These are phyloP conservation scores for Bos javanicus DNA, from an alignment of 2,113 vertebrate species.

Conservation along the genomic window DNA sequence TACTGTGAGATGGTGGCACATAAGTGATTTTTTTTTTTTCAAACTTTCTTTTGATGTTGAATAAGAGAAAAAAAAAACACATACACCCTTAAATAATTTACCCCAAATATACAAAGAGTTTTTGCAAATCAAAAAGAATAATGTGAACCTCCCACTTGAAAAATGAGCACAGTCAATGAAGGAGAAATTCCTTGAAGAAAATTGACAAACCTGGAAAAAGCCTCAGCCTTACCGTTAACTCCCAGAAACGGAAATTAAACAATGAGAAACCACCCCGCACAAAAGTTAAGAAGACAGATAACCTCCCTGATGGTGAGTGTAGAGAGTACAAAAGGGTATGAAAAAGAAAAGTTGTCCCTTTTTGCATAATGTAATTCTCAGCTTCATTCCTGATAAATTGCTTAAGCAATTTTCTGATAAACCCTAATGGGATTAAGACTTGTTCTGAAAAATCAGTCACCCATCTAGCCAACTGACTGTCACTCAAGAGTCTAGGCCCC, in stretches of 20 bases:
- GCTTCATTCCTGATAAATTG: conserved; percentile 49
- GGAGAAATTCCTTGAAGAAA: not conserved
- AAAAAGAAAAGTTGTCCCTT: not conserved
- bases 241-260: not conserved
- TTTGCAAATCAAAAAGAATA: conserved; percentile 12
- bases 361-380: conserved; percentile 26
- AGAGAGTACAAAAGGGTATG: not conserved
- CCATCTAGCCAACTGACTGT: conserved; percentile 10
- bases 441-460: conserved; percentile 41
- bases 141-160: not conserved
- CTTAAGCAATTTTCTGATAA: conserved; percentile 72
- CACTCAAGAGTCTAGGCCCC: not conserved
- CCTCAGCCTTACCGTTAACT: not conserved
- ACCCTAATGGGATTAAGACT: conserved; percentile 64
- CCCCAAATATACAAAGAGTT: not conserved
- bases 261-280: not conserved
- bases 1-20: not conserved
- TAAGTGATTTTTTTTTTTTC: not conserved
- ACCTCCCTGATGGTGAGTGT: not conserved
- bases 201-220: not conserved
- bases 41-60: not conserved
- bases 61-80: not conserved
- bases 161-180: not conserved
- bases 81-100: not conserved
- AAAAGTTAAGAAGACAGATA: not conserved